phyloP scores from a whole-genome alignment of 2,113 vertebrate species.

The Periophthalmodon schlosseri region DNA sequence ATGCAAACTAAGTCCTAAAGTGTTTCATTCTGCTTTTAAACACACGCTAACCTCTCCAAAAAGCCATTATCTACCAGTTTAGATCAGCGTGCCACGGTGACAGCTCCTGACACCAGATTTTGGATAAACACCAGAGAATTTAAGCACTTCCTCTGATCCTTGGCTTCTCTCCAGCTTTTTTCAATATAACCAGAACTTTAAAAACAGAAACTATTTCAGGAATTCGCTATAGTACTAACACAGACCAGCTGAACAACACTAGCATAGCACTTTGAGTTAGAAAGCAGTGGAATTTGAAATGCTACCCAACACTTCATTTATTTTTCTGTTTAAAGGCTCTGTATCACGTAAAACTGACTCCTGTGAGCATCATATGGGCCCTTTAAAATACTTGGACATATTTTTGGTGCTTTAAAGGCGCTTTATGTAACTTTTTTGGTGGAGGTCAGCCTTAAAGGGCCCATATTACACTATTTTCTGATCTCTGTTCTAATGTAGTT shows the following conservation, averaged over 20 bases:
- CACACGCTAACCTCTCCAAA: not conserved
- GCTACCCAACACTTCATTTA: slow-evolving; percentile 18
- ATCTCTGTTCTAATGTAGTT: too few relatives aligned
- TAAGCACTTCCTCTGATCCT: slow-evolving; percentile 5
- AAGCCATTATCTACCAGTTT: slow-evolving; percentile 15
- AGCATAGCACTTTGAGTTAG: not conserved
- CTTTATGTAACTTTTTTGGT: too few relatives aligned
- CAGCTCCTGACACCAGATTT: slow-evolving; percentile 9
- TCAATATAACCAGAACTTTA: slow-evolving; percentile 17
- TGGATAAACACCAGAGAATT: slow-evolving; percentile 7
- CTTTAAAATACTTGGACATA: too few relatives aligned
- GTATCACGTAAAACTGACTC: too few relatives aligned
- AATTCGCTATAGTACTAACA: slow-evolving; percentile 38
- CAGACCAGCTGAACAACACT: slow-evolving; percentile 41
- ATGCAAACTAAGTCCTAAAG: too few relatives aligned
- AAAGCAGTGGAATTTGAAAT: slow-evolving; percentile 34
- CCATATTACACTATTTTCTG: too few relatives aligned
- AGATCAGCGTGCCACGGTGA: not conserved
- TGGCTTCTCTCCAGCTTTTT: slow-evolving; percentile 10
- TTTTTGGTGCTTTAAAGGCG: too few relatives aligned
- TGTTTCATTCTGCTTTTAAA: not conserved
- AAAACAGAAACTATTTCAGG: slow-evolving; percentile 30
- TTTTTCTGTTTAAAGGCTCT: not conserved
- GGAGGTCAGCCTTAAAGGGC: too few relatives aligned
- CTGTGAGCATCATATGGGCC: too few relatives aligned